phyloP scores from a whole-genome alignment of 1,140 invertebrate genomes.

The Pachypeltis micranthus region DNA sequence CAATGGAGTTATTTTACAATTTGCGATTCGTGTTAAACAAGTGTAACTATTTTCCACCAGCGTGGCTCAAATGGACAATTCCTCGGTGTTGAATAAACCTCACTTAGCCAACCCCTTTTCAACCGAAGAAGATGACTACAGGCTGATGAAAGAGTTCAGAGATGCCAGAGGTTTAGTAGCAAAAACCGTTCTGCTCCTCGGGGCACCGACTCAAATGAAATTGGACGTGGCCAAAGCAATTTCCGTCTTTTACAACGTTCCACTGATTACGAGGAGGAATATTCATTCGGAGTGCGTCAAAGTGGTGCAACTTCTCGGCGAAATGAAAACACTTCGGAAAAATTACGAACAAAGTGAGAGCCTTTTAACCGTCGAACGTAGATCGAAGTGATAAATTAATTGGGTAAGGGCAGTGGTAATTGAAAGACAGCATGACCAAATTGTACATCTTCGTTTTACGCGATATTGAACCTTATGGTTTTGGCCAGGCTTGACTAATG shows the following conservation, averaged over 20 bases:
- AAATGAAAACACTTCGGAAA: neutral
- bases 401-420: too few relatives aligned
- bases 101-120: neutral
- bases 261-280: neutral
- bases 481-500: too few relatives aligned
- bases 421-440: too few relatives aligned
- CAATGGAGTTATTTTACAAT: too few relatives aligned
- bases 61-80: neutral
- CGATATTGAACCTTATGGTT: too few relatives aligned
- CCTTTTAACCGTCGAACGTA: too few relatives aligned
- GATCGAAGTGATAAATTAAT: too few relatives aligned
- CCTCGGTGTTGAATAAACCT: neutral
- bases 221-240: neutral
- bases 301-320: neutral
- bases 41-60: too few relatives aligned
- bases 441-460: too few relatives aligned
- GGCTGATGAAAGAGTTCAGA: neutral
- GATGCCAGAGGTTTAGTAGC: neutral
- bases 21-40: too few relatives aligned
- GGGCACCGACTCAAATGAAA: neutral
- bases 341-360: too few relatives aligned
- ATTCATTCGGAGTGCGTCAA: neutral
- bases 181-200: neutral
- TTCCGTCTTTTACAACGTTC: neutral
- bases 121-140: neutral